These are phyloP conservation scores for Elgaria multicarinata DNA, from an alignment of 2,113 vertebrate species.

Conservation along the genomic window DNA sequence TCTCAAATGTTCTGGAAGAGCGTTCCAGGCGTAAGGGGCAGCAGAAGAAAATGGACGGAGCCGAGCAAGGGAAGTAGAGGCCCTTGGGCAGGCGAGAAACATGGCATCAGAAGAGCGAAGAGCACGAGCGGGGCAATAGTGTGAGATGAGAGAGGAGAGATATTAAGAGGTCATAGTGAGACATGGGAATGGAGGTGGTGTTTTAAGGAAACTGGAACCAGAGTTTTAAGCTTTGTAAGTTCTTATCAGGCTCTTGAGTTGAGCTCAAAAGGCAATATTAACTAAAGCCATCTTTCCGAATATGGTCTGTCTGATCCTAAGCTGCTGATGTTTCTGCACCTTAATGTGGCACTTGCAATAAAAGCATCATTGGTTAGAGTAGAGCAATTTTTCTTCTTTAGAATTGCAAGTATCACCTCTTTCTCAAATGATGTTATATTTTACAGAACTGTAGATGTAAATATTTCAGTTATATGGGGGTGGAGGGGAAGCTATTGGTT, in stretches of 20 bases:
- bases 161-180: not conserved
- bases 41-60: no score
- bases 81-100: no score
- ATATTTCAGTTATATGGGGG: conserved; percentile 18
- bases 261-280: not conserved
- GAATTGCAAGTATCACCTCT: not conserved
- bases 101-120: no score
- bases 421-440: conserved; percentile 1
- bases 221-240: not conserved
- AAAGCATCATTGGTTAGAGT: not conserved
- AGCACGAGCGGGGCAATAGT: no score
- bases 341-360: conserved; percentile 19
- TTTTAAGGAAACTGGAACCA: not conserved
- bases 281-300: not conserved
- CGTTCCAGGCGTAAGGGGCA: no score
- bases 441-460: not conserved
- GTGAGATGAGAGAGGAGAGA: no score
- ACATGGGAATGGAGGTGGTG: not conserved
- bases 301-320: not conserved
- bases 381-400: conserved; percentile 17
- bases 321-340: not conserved
- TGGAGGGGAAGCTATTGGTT: not conserved
- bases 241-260: not conserved
- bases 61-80: no score
- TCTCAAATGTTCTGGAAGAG: no score